Evolutionary conservation across 1,140 invertebrate species (phyloP).

Genomic region (Papilio helenus): DNA sequence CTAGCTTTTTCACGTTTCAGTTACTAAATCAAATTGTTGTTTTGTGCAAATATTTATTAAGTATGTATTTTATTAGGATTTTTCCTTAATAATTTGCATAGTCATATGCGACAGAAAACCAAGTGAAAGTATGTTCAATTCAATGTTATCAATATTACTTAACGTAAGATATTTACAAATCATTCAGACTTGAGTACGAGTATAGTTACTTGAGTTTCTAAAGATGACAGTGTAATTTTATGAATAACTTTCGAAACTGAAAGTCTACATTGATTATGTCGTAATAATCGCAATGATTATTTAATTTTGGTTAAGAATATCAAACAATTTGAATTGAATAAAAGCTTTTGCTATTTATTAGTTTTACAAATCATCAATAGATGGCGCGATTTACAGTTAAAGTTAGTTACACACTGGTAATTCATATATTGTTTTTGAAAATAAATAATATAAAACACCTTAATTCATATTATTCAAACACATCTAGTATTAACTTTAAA

Average conservation of each 20-base stretch:
- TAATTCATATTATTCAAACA: too few species aligned
- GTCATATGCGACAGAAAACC: not conserved
- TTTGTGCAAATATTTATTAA: too few species aligned
- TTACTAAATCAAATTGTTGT: too few species aligned
- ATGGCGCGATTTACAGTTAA: not conserved
- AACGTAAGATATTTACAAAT: conserved; percentile 9
- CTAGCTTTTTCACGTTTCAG: too few species aligned
- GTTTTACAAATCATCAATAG: not conserved
- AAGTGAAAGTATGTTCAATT: conserved; percentile 6
- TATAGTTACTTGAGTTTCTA: not conserved
- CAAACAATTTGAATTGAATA: not conserved
- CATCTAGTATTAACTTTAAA: not conserved
- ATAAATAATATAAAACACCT: not conserved
- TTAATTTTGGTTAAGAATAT: not conserved
- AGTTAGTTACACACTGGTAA: not conserved
- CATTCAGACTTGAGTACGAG: not conserved
- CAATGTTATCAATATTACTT: conserved; percentile 16
- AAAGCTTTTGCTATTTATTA: not conserved
- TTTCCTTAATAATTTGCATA: not conserved
- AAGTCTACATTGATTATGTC: not conserved
- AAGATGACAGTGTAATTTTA: conserved; percentile 19
- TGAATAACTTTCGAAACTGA: conserved; percentile 13
- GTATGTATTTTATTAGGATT: too few species aligned
- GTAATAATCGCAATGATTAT: not conserved
- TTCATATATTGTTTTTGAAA: not conserved